A percentile compares a stretch with the other conserved stretches of the same genome.
These are phyloP conservation scores for Bufotes viridis DNA, from an alignment of 2,797 vertebrate genomes.

Conservation along the genomic window DNA sequence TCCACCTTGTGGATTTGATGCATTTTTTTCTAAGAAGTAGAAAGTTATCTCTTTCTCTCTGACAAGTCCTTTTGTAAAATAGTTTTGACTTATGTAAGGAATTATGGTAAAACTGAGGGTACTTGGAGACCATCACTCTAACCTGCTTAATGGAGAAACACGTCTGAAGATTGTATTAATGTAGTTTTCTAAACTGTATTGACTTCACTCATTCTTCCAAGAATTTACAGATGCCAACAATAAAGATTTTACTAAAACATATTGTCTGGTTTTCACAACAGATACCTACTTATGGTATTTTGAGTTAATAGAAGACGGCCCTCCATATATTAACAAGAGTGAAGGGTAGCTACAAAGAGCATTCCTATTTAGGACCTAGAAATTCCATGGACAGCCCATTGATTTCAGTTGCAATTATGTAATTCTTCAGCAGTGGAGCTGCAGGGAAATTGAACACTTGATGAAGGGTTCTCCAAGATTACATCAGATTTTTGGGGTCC, in stretches of 20 bases:
- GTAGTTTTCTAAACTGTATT: neutral
- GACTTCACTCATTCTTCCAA: neutral
- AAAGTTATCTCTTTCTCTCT: neutral
- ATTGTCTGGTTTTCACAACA: neutral
- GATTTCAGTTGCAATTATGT: neutral
- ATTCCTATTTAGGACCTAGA: neutral
- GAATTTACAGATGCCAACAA: neutral
- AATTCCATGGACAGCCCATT: neutral
- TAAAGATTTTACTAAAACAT: neutral
- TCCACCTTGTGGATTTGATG: constrained; percentile 49
- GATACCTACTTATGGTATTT: too few relatives aligned
- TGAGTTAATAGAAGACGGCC: too few relatives aligned
- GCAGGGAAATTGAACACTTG: too few relatives aligned
- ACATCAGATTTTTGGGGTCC: too few relatives aligned
- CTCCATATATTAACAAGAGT: too few relatives aligned
- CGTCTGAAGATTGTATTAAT: neutral
- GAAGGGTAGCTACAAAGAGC: too few relatives aligned
- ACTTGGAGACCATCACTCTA: neutral
- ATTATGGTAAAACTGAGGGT: neutral
- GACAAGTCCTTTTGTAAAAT: neutral
- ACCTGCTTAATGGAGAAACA: too few relatives aligned
- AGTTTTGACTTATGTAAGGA: neutral
- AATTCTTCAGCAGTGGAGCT: neutral
- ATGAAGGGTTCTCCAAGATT: too few relatives aligned
- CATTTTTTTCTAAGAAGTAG: neutral